Evolutionary conservation across 2,888 invertebrate genomes (phyloP).

Genomic region (Pristionchus maxplancki): DNA sequence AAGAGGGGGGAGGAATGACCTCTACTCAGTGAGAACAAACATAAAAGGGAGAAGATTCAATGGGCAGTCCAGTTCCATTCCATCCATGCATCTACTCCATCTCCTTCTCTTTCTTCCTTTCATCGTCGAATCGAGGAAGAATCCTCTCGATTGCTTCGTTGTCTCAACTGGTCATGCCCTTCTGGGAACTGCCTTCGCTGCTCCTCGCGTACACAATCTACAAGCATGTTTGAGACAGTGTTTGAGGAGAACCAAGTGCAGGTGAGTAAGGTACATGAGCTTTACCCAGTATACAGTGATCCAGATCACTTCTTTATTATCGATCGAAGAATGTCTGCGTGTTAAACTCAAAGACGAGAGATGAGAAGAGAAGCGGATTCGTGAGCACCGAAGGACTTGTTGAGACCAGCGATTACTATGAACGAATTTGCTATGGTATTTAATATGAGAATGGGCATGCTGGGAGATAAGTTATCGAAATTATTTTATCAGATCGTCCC

Average conservation of each 20-base stretch:
- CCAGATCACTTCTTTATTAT: slow-evolving; percentile 23
- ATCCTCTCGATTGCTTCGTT: slow-evolving; percentile 43
- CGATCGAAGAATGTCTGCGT: slow-evolving; percentile 56
- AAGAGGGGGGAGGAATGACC: slow-evolving; percentile 31
- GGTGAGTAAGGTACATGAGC: background rate
- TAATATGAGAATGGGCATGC: background rate
- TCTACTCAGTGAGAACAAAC: slow-evolving; percentile 25
- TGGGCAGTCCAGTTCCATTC: slow-evolving; percentile 33
- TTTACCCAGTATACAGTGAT: background rate
- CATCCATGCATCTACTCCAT: background rate
- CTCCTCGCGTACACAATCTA: slow-evolving; percentile 25
- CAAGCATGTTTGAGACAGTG: background rate
- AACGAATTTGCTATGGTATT: slow-evolving; percentile 59
- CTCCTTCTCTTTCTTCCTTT: background rate
- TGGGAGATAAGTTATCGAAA: background rate
- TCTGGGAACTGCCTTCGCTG: slow-evolving; percentile 40
- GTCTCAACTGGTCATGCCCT: slow-evolving; percentile 16
- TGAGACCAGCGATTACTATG: slow-evolving; percentile 61
- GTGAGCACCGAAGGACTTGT: slow-evolving; percentile 48
- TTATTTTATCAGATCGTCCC: background rate
- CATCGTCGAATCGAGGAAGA: background rate
- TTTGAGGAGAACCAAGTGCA: slow-evolving; percentile 25
- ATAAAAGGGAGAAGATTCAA: slow-evolving; percentile 31
- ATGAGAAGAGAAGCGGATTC: slow-evolving; percentile 54
- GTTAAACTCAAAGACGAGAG: slow-evolving; percentile 59